Conservation (phyloP, 2,113 vertebrate species). For the Spea multiplicata region DNA sequence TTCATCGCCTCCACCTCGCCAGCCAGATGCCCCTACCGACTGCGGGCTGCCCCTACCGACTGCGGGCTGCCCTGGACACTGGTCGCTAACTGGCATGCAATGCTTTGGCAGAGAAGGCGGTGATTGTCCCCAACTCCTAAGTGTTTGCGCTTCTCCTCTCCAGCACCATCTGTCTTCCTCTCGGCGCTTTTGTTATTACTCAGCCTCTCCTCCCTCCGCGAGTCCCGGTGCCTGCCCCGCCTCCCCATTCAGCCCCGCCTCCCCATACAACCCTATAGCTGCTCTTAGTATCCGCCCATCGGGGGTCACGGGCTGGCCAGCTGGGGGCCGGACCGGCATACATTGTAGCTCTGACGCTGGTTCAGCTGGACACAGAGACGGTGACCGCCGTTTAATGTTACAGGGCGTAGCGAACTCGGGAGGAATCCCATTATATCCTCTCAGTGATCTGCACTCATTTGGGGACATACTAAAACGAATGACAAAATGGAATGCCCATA, state of each 20-base stretch:
- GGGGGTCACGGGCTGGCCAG: neutral
- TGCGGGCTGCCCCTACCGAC: neutral
- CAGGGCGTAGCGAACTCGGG: too few species aligned
- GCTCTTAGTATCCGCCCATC: too few species aligned
- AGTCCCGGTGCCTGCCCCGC: neutral
- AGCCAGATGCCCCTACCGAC: neutral
- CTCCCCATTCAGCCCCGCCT: too few species aligned
- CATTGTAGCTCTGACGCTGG: neutral
- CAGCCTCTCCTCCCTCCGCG: neutral
- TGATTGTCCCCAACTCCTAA: neutral
- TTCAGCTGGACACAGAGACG: neutral
- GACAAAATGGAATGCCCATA: too few species aligned
- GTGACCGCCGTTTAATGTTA: too few species aligned
- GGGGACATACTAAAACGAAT: too few species aligned
- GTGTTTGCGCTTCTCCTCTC: slow-evolving; percentile 6
- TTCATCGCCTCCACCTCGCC: slow-evolving; percentile 12
- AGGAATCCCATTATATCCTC: too few species aligned
- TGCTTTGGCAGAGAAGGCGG: neutral
- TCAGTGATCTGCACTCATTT: too few species aligned
- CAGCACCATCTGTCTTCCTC: slow-evolving; percentile 7
- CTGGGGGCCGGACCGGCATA: neutral
- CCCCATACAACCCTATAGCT: too few species aligned
- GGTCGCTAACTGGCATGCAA: neutral
- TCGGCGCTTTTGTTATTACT: neutral
- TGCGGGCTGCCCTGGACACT: neutral